Evolutionary conservation across 2,113 vertebrate genomes (phyloP), one percentile per base, ranked within the genome.

Genomic region (Neomonachus schauinslandi): DNA sequence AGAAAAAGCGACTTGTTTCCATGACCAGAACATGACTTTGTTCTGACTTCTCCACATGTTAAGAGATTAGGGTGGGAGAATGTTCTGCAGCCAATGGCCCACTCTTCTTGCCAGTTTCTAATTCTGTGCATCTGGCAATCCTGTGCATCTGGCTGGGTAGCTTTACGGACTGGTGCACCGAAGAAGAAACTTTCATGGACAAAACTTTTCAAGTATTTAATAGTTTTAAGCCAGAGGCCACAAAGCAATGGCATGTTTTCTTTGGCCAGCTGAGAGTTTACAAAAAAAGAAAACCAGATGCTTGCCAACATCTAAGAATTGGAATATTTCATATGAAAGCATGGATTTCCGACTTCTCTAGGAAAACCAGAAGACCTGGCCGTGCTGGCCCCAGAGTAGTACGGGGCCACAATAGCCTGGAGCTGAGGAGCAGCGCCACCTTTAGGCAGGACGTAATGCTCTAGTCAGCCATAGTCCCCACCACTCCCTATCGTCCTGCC

Each of bases 231-330:
- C 83, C 86, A 76, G 69, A 63, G 69, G 63, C 92, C 94, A 53
- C 59, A 87, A 36, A 77, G 87, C 1, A 3, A 86, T 15, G 80
- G 77, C 39, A 33, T 49, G 87, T 80, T 95, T 76, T 74, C 80
- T 94, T 94, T 97, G 94, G 88, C 74, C 36, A 59, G 84, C 33
- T 51, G 11, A 13, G n/a, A 55, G 79, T 67, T 61, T n/a, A 61
- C 55, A 46, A 82, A 51, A 19, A 19, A 61, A 65, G 76, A 63
- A 76, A 89, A 26, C 14, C 71, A 82, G 59, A 57, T 3, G 46
- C 10, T 31, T 85, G 76, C 80, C 91, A 92, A n/a, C 59, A 31
- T 80, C 76, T 26, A 76, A 86, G 94, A 59, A 95, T 8, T 36
- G 84, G 39, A 59, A 21, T n/a, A 81, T 82, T 61, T 96, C 85